Evolutionary conservation across 2,888 invertebrate species (phyloP).

Genomic region (Adineta ricciae): DNA sequence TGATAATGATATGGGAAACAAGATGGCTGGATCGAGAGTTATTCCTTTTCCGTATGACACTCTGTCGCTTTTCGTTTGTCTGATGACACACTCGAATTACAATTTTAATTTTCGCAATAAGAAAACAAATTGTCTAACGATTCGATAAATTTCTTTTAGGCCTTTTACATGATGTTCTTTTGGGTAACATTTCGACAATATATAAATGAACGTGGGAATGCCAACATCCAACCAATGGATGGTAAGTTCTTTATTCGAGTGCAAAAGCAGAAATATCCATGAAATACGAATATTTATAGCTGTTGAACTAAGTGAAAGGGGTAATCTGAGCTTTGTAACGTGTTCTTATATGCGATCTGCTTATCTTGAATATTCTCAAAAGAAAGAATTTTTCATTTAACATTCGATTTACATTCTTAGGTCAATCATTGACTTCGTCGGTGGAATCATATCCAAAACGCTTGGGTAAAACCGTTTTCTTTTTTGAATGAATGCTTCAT

Average conservation of each 20-base stretch:
- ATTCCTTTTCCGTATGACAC: too few relatives aligned
- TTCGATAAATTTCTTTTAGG: conserved; percentile 49
- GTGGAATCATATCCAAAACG: background rate
- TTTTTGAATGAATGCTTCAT: too few relatives aligned
- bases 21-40: too few relatives aligned
- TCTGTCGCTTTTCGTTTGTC: too few relatives aligned
- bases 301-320: background rate
- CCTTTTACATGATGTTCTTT: conserved; percentile 79
- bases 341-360: too few relatives aligned
- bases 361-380: too few relatives aligned
- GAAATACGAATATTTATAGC: background rate
- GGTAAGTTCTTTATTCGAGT: background rate
- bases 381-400: background rate
- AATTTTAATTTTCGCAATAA: too few relatives aligned
- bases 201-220: conserved; percentile 62
- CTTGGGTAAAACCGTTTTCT: background rate
- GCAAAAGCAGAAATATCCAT: background rate
- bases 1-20: too few relatives aligned
- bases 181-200: conserved; percentile 86
- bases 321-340: background rate
- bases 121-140: background rate
- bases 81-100: too few relatives aligned
- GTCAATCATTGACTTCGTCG: background rate
- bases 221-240: background rate
- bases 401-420: background rate